phyloP scores from a whole-genome alignment of 2,797 vertebrate species.

The Mareca penelope region DNA sequence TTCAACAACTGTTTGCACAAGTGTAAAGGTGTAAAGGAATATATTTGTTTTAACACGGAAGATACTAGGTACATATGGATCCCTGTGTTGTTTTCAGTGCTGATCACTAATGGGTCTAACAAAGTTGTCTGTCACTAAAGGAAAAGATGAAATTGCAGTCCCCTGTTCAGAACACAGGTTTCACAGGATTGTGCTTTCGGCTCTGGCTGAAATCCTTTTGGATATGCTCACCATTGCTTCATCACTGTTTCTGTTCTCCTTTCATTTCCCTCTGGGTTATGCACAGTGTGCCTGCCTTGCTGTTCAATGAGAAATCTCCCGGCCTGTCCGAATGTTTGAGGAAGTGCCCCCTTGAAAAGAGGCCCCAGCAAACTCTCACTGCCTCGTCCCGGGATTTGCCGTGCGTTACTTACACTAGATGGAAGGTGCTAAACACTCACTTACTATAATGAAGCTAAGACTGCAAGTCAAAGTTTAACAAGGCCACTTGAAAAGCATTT shows the following conservation, averaged over 20 bases:
- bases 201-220: neutral
- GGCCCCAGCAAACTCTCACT: neutral
- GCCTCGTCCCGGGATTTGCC: fast-evolving
- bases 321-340: conserved; percentile 47
- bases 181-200: neutral
- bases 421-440: neutral
- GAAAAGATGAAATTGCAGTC: neutral
- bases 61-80: neutral
- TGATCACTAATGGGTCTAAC: neutral
- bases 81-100: neutral
- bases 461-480: neutral
- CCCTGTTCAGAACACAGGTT: neutral
- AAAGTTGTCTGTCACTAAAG: neutral
- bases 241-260: conserved; percentile 54
- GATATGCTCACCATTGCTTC: neutral
- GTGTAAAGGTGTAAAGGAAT: neutral
- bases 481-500: neutral
- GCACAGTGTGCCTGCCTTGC: conserved; percentile 20
- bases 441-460: neutral
- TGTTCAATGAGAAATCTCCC: conserved; percentile 23
- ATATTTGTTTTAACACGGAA: neutral
- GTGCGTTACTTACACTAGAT: neutral
- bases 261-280: conserved; percentile 29
- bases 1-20: neutral
- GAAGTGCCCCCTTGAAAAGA: conserved; percentile 41